Conservation (phyloP, 2,888 invertebrate genomes). For the Chymomyza amoena region DNA sequence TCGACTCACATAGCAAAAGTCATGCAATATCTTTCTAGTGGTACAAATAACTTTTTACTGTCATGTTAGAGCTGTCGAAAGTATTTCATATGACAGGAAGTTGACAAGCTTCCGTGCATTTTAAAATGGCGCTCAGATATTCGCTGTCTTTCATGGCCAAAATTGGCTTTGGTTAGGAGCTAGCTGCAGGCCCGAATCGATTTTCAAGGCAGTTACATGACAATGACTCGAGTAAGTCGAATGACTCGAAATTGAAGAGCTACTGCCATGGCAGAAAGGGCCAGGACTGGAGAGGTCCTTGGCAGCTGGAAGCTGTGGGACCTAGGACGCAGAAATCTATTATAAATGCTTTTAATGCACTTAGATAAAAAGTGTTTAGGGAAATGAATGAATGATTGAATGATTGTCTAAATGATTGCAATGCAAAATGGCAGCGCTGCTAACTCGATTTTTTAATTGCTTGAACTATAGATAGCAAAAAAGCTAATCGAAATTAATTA, state of each 20-base stretch:
- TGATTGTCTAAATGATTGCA: not conserved
- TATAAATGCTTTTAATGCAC: slow-evolving; percentile 20
- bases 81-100: slow-evolving; percentile 26
- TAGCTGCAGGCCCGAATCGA: not conserved
- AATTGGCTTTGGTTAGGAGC: not conserved
- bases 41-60: slow-evolving; percentile 12
- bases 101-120: slow-evolving; percentile 14
- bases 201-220: not conserved
- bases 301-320: not conserved
- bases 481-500: not conserved
- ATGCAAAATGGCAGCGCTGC: not conserved
- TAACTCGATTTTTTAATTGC: not conserved
- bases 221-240: slow-evolving; percentile 1
- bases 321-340: not conserved
- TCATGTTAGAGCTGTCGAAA: slow-evolving; percentile 34
- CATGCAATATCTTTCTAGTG: not conserved
- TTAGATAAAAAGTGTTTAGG: slow-evolving; percentile 14
- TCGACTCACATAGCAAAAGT: not conserved
- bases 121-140: not conserved
- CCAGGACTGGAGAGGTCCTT: no score
- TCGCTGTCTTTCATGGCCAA: not conserved
- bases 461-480: not conserved
- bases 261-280: not conserved
- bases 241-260: not conserved
- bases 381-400: not conserved